Evolutionary conservation across 2,113 vertebrate genomes (phyloP), one percentile per base, ranked within the genome.

Genomic region (Halichoerus grypus): DNA sequence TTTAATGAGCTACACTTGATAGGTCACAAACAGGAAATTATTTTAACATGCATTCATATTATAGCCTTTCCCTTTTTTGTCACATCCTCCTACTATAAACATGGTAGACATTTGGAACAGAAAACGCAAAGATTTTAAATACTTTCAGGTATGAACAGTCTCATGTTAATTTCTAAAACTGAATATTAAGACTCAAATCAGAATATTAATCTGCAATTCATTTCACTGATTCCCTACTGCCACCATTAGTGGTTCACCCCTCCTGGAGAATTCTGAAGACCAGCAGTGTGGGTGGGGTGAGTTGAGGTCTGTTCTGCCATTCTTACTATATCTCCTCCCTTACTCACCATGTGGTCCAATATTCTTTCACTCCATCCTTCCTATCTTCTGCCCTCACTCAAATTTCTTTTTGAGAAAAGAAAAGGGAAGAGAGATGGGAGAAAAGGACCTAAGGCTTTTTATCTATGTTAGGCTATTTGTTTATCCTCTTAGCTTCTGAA

Each of bases 211-310:
- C 5, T 63, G 5, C 74, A 59, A 76, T 91, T 4, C 3, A n/a
- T 55, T 96, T 72, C 9, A 14, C 4, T 46, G 36, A 80, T 9
- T 9, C 11, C 24, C 55, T 10, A 21, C 26, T 10, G 39, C 4
- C n/a, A 33, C 7, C 91, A 39, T 9, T 4, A 77, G 31, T 1
- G 22, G 12, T 55, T 49, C 85, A 82, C 4, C 10, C 4, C 36
- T 53, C 33, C 31, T 24, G 13, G 14, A 55, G 19, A 36, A 72
- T 33, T 71, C 10, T 4, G 31, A 51, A 59, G 4, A 67, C 2
- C 2, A 88, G 24, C 10, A 49, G 4, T 5, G 4, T 22, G 0
- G 3, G 3, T 22, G 0, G 3, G 13, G 7, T 28, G 33, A 91
- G 16, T 13, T 59, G 14, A 51, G 26, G 3, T 88, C 15, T 94